Evolutionary conservation across 2,888 invertebrate genomes (phyloP).

Genomic region (Piscicola geometra): DNA sequence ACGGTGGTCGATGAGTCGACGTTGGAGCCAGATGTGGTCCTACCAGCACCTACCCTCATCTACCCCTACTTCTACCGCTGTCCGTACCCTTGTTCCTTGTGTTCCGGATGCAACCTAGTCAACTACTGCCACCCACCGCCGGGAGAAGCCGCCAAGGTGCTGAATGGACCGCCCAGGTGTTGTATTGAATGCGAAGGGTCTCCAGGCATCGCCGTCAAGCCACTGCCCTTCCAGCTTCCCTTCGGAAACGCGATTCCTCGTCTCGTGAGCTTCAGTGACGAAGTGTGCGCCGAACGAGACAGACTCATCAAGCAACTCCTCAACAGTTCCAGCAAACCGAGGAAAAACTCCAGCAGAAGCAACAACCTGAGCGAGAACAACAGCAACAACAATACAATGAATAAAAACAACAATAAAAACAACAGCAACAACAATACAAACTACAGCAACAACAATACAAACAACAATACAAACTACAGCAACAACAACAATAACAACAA

Average conservation of each 20-base stretch:
- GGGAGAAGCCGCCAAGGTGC: not conserved
- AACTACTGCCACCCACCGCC: not conserved
- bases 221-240: constrained; percentile 7
- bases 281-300: not conserved
- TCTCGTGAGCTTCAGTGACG: not conserved
- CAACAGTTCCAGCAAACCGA: too few species aligned
- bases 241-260: not conserved
- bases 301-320: constrained; percentile 3
- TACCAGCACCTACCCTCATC: constrained; percentile 17
- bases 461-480: not conserved
- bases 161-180: not conserved
- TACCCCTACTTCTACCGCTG: constrained; percentile 24
- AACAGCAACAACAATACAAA: not conserved
- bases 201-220: not conserved
- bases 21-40: not conserved
- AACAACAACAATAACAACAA: not conserved
- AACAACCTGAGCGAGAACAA: not conserved
- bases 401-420: not conserved
- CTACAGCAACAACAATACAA: not conserved
- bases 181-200: not conserved
- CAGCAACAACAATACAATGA: not conserved
- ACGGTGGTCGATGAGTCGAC: not conserved
- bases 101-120: constrained; percentile 2
- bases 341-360: not conserved
- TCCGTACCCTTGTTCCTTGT: constrained; percentile 22